phyloP scores from a whole-genome alignment of 1,140 invertebrate genomes.

The Macrocentrus cingulum region DNA sequence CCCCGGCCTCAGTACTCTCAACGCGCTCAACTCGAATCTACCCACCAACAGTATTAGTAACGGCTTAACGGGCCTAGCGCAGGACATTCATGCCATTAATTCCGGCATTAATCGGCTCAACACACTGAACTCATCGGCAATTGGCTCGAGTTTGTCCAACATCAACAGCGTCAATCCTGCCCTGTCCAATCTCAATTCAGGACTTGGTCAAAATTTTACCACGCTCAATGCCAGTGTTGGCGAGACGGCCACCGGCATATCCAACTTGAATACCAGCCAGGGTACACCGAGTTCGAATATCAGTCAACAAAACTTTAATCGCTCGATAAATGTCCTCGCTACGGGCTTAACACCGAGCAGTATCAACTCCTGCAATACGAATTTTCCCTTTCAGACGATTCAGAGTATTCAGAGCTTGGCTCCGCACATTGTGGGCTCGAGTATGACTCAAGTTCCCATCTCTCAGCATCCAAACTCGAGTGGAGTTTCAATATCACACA shows the following conservation, averaged over 20 bases:
- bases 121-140: constrained; percentile 47
- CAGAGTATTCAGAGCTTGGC: constrained; percentile 55
- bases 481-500: constrained; percentile 41
- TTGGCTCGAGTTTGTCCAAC: constrained; percentile 47
- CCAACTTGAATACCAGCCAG: constrained; percentile 35
- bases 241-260: constrained; percentile 26
- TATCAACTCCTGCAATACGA: constrained; percentile 46
- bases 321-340: constrained; percentile 46
- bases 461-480: constrained; percentile 44
- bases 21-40: constrained; percentile 53
- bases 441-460: constrained; percentile 46
- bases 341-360: constrained; percentile 45
- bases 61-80: constrained; percentile 48
- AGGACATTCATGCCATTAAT: constrained; percentile 53
- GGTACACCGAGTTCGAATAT: constrained; percentile 44
- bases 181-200: constrained; percentile 47
- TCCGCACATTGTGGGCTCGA: constrained; percentile 53
- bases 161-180: constrained; percentile 49
- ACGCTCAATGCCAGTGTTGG: constrained; percentile 40
- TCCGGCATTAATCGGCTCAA: constrained; percentile 48
- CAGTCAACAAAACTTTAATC: constrained; percentile 43
- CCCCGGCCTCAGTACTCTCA: constrained; percentile 54
- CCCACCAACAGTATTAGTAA: constrained; percentile 56
- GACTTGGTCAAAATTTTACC: constrained; percentile 47
- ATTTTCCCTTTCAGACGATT: constrained; percentile 54